A percentile compares a stretch with the other conserved stretches of the same genome.
phyloP scores from a whole-genome alignment of 1,140 invertebrate genomes.

The Drosophila hydei region DNA sequence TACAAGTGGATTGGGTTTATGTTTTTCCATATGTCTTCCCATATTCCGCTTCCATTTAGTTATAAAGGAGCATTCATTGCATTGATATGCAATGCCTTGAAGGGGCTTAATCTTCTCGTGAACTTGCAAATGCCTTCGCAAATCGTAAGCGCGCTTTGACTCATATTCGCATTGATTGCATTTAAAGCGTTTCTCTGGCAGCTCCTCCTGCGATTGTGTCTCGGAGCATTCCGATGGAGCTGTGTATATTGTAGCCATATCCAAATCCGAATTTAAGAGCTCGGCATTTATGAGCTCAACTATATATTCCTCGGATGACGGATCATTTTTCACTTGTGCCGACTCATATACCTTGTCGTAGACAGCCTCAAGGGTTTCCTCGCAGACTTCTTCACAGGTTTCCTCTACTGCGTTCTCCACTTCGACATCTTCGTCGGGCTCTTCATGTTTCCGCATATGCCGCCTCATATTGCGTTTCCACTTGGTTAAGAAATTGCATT shows the following conservation, averaged over 20 bases:
- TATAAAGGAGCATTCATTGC: constrained; percentile 25
- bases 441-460: constrained; percentile 18
- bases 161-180: constrained; percentile 29
- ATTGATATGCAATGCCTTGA: constrained; percentile 23
- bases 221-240: not conserved
- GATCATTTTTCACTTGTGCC: not conserved
- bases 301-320: not conserved
- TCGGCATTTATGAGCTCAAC: constrained; percentile 22
- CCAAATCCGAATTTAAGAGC: not conserved
- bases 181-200: constrained; percentile 7
- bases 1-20: not conserved
- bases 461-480: constrained; percentile 37
- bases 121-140: constrained; percentile 16
- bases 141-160: constrained; percentile 26
- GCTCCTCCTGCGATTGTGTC: not conserved
- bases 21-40: constrained; percentile 24
- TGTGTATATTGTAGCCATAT: not conserved
- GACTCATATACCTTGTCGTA: not conserved
- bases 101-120: constrained; percentile 14
- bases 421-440: not conserved
- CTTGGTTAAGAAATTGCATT: constrained; percentile 30
- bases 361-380: not conserved
- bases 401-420: not conserved
- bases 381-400: not conserved
- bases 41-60: constrained; percentile 41